These are phyloP conservation scores for Lithosia quadra DNA, from an alignment of 2,888 invertebrate species.

Conservation along the genomic window DNA sequence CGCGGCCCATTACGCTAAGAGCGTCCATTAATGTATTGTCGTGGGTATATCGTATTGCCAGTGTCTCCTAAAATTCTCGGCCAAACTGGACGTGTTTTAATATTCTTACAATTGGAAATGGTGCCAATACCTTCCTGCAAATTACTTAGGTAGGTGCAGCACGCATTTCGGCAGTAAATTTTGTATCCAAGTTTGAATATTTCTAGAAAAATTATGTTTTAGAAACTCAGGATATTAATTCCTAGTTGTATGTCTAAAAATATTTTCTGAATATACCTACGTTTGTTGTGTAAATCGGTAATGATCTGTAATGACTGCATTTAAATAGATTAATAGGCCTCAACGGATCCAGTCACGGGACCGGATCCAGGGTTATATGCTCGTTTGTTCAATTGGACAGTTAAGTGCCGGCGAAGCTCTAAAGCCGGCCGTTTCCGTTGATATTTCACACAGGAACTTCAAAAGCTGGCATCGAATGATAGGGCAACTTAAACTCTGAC, in stretches of 20 bases:
- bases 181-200: background rate
- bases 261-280: conserved; percentile 9
- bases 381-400: conserved; percentile 81
- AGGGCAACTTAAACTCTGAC: conserved; percentile 29
- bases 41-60: conserved; percentile 81
- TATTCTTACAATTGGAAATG: conserved; percentile 20
- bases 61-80: conserved; percentile 76
- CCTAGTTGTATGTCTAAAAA: conserved; percentile 5
- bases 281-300: conserved; percentile 38
- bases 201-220: background rate
- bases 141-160: background rate
- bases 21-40: conserved; percentile 85
- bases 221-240: background rate
- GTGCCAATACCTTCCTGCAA: background rate
- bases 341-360: conserved; percentile 71
- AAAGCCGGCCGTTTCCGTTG: conserved; percentile 74
- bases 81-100: conserved; percentile 64
- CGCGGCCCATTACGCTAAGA: conserved; percentile 82
- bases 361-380: conserved; percentile 80
- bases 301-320: conserved; percentile 47
- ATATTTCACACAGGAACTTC: conserved; percentile 70
- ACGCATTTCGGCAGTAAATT: background rate
- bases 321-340: conserved; percentile 57
- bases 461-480: conserved; percentile 14
- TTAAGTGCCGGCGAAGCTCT: conserved; percentile 73